These are phyloP conservation scores for Syngnathus floridae DNA, from an alignment of 2,113 vertebrate genomes.

Conservation along the genomic window DNA sequence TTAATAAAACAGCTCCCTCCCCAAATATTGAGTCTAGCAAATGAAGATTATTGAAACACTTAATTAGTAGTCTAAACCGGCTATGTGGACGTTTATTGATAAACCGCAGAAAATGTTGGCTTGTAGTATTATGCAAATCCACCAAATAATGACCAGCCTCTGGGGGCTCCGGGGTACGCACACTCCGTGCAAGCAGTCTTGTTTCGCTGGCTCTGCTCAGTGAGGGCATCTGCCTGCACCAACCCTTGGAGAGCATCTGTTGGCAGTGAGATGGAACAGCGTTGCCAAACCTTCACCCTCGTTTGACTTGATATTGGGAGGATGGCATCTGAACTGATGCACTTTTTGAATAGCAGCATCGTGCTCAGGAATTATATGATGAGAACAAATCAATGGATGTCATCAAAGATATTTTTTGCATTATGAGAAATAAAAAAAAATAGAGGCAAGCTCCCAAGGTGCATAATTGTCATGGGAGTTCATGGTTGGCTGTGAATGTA, in stretches of 20 bases:
- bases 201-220: conserved; percentile 20
- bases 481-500: neutral
- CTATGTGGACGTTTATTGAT: conserved; percentile 8
- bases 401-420: too few relatives aligned
- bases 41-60: neutral
- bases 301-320: conserved; percentile 59
- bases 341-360: conserved; percentile 50
- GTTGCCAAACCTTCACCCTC: conserved; percentile 52
- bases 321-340: conserved; percentile 58
- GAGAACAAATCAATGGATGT: neutral
- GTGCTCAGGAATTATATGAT: neutral
- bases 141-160: conserved; percentile 14
- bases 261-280: conserved; percentile 49
- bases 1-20: neutral
- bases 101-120: conserved; percentile 3
- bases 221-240: conserved; percentile 22
- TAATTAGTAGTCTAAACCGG: conserved; percentile 6
- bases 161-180: neutral
- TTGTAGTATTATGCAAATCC: conserved; percentile 18
- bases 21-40: neutral
- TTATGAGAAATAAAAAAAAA: too few relatives aligned
- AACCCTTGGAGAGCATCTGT: conserved; percentile 50
- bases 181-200: conserved; percentile 15
- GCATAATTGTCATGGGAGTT: neutral
- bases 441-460: too few relatives aligned